Evolutionary conservation across 2,797 vertebrate genomes (phyloP).

Genomic region (Cirrhinus mrigala): DNA sequence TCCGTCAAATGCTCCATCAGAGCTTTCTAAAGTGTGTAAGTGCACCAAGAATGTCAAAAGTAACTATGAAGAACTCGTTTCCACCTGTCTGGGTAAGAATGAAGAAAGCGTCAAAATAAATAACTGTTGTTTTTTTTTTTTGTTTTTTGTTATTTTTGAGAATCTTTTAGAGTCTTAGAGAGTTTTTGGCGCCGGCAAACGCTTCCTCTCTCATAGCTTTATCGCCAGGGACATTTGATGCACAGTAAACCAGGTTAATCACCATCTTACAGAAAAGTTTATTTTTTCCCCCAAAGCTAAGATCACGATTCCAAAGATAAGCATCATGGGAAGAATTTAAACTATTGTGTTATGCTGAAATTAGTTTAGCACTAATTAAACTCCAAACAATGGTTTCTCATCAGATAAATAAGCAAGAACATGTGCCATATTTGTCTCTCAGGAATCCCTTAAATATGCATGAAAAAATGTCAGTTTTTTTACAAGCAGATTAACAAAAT

Average conservation of each 20-base stretch:
- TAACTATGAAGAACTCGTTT: slow-evolving; percentile 16
- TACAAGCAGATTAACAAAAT: not conserved
- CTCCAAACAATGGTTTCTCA: not conserved
- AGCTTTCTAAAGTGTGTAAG: slow-evolving; percentile 21
- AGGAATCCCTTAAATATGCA: not conserved
- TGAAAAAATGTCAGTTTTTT: not conserved
- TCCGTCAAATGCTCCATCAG: not conserved
- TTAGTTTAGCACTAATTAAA: slow-evolving; percentile 9
- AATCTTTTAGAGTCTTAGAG: not conserved
- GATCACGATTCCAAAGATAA: slow-evolving; percentile 26
- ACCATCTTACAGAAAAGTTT: slow-evolving; percentile 1
- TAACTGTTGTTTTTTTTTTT: not conserved
- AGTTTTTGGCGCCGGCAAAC: not conserved
- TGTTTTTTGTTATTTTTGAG: not conserved
- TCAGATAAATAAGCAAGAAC: not conserved
- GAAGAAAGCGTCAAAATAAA: not conserved
- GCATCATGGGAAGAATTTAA: slow-evolving; percentile 16
- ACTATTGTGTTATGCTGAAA: not conserved
- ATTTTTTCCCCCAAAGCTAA: slow-evolving; percentile 15
- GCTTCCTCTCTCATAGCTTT: not conserved
- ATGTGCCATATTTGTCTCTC: not conserved
- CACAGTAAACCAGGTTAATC: slow-evolving; percentile 1
- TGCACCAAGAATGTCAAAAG: slow-evolving; percentile 12
- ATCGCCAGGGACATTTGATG: not conserved
- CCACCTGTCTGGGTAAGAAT: slow-evolving; percentile 23